phyloP scores from a whole-genome alignment of 1,140 invertebrate genomes.

The Araneus ventricosus region DNA sequence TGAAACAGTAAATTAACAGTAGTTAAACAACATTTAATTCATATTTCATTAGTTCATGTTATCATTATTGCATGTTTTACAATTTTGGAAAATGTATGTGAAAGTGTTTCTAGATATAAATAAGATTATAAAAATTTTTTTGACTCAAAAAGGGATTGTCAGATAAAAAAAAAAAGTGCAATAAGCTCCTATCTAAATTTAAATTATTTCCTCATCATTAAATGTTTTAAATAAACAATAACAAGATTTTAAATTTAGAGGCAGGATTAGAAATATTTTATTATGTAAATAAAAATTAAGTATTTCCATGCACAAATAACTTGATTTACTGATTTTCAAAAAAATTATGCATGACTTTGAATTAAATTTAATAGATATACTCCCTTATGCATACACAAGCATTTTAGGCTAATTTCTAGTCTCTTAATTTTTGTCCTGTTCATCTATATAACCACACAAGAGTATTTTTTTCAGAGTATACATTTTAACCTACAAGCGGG shows the following conservation, averaged over 20 bases:
- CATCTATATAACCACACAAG: too few relatives aligned
- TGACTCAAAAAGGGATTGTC: neutral
- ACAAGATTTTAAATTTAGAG: neutral
- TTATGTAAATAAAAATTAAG: neutral
- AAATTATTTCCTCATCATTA: neutral
- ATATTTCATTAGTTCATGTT: neutral
- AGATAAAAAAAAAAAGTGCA: neutral
- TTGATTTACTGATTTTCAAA: neutral
- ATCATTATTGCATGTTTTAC: neutral
- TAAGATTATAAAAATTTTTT: neutral
- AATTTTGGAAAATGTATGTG: neutral
- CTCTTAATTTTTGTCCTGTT: too few relatives aligned
- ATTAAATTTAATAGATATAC: too few relatives aligned
- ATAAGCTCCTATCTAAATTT: neutral
- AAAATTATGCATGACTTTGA: neutral
- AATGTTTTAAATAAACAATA: neutral
- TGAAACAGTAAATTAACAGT: too few relatives aligned
- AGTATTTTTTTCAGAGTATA: too few relatives aligned
- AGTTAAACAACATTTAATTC: too few relatives aligned
- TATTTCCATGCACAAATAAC: neutral
- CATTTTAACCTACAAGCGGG: too few relatives aligned
- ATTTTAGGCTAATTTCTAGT: too few relatives aligned
- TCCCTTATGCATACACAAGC: too few relatives aligned
- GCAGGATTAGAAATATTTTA: neutral
- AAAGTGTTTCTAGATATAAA: neutral